A percentile compares a stretch with the other conserved stretches of the same genome.
Evolutionary conservation across 1,140 invertebrate species (phyloP).

Genomic region (Babylonia areolata): DNA sequence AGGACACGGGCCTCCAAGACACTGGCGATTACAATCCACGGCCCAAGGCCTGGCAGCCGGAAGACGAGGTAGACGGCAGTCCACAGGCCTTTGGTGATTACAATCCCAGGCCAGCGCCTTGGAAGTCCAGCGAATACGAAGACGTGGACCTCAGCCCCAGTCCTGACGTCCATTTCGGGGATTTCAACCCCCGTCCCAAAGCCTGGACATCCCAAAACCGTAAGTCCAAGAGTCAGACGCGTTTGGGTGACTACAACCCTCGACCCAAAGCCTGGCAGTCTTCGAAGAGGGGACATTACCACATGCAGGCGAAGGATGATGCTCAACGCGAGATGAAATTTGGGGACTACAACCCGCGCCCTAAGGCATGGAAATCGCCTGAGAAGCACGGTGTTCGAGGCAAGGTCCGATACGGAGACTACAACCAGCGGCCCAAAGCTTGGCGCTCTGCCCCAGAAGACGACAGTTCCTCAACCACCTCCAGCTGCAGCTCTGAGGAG

Average conservation of each 20-base stretch:
- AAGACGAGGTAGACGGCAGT: neutral
- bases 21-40: conserved; percentile 41
- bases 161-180: neutral
- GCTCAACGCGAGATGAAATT: neutral
- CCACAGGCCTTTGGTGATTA: neutral
- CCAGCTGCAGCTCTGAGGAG: neutral
- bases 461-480: neutral
- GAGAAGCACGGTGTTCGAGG: neutral
- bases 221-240: neutral
- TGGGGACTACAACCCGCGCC: conserved; percentile 39
- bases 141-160: neutral
- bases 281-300: neutral
- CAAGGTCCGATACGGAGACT: neutral
- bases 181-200: neutral
- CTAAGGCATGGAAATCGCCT: conserved; percentile 35
- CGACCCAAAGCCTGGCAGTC: neutral
- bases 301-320: neutral
- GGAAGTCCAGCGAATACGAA: neutral
- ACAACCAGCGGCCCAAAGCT: neutral
- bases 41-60: conserved; percentile 42
- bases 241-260: neutral
- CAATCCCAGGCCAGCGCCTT: neutral
- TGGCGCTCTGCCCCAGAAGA: neutral
- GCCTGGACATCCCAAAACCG: neutral
- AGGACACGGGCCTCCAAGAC: neutral